These are phyloP conservation scores for Aptenodytes patagonicus DNA, from an alignment of 2,113 vertebrate species.

Conservation along the genomic window DNA sequence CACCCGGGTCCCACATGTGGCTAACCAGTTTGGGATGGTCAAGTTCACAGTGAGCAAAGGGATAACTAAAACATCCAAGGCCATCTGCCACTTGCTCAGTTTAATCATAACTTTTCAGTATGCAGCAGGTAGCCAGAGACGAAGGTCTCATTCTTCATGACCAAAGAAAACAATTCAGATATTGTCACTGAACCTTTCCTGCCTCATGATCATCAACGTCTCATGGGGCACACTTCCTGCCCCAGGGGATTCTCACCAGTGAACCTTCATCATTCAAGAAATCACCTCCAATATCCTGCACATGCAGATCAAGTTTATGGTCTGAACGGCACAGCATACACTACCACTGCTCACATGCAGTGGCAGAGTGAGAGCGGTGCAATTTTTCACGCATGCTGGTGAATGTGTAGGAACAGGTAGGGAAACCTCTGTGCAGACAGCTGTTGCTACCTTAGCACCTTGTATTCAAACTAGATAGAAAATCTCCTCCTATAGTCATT, in stretches of 20 bases:
- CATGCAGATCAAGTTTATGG: neutral
- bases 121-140: neutral
- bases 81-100: neutral
- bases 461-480: neutral
- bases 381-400: neutral
- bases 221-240: neutral
- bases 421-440: neutral
- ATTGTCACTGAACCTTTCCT: neutral
- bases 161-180: neutral
- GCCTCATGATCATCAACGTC: neutral
- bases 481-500: neutral
- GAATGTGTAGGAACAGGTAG: neutral
- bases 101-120: neutral
- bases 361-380: neutral
- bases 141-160: neutral
- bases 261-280: neutral
- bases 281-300: neutral
- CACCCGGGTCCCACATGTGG: neutral
- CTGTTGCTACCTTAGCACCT: neutral
- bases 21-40: neutral
- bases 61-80: neutral
- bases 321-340: neutral
- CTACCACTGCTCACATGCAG: neutral
- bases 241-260: fast-evolving
- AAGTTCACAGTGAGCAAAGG: neutral